Conservation (phyloP, 2,888 invertebrate genomes). For the Aproaerema taeniolella region DNA sequence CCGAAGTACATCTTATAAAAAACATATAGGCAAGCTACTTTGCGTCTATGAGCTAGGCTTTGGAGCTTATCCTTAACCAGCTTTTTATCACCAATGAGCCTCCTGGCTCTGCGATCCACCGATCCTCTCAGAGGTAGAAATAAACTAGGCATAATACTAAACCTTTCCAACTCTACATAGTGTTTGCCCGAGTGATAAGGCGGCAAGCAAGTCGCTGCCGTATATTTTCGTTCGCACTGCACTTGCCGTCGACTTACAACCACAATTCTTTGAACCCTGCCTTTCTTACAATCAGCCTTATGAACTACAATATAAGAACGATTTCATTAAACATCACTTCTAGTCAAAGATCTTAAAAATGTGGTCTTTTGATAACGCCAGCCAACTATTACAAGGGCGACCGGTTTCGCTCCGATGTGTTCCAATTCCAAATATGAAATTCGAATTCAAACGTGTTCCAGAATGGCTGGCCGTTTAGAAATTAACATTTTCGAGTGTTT, state of each 20-base stretch:
- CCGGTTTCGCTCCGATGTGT: constrained; percentile 72
- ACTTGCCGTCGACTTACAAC: constrained; percentile 67
- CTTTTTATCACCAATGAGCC: too few relatives aligned
- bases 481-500: too few relatives aligned
- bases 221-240: constrained; percentile 76
- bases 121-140: too few relatives aligned
- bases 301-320: constrained; percentile 23
- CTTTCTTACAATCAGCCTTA: constrained; percentile 28
- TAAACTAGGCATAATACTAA: constrained; percentile 23
- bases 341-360: constrained; percentile 36
- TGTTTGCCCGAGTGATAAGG: constrained; percentile 71
- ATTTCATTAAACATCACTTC: too few relatives aligned
- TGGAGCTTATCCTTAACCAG: too few relatives aligned
- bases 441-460: too few relatives aligned
- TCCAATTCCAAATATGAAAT: constrained; percentile 34
- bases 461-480: too few relatives aligned
- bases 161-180: constrained; percentile 21
- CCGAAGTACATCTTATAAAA: too few relatives aligned
- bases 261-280: constrained; percentile 48
- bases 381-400: constrained; percentile 77
- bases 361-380: constrained; percentile 68
- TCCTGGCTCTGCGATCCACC: too few relatives aligned
- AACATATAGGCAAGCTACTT: too few relatives aligned
- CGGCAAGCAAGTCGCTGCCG: constrained; percentile 74
- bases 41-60: too few relatives aligned